Conservation (phyloP, 2,888 invertebrate species). For the Andrena flavipes region DNA sequence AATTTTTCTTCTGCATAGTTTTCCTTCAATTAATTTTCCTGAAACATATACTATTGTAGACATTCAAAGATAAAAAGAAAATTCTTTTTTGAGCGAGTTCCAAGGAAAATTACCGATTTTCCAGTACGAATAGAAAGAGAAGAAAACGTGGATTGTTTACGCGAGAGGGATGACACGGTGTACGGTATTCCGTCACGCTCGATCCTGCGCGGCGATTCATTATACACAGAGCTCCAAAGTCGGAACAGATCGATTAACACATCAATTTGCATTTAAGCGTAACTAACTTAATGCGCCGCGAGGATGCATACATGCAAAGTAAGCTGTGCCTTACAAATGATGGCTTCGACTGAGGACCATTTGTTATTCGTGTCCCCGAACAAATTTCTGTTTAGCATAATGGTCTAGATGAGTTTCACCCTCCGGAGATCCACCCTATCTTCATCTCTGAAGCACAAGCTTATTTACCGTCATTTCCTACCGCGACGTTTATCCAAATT, state of each 20-base stretch:
- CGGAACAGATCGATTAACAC: conserved; percentile 81
- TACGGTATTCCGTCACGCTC: conserved; percentile 28
- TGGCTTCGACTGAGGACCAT: conserved; percentile 73
- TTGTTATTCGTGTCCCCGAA: conserved; percentile 70
- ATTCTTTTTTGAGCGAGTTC: background rate
- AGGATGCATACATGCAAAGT: conserved; percentile 75
- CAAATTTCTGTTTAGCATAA: conserved; percentile 68
- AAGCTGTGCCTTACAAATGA: conserved; percentile 76
- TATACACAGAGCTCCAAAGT: conserved; percentile 73
- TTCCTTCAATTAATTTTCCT: no score
- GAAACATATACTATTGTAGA: no score
- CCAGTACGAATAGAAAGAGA: background rate
- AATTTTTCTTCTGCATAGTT: background rate
- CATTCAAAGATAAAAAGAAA: background rate
- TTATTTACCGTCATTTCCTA: background rate
- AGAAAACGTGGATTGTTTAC: background rate
- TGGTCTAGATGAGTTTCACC: conserved; percentile 24
- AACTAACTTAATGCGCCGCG: conserved; percentile 80
- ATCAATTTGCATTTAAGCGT: conserved; percentile 84
- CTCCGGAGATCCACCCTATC: background rate
- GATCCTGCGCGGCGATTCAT: conserved; percentile 56
- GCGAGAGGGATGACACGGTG: conserved; percentile 7
- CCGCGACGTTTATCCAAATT: background rate
- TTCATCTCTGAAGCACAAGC: background rate
- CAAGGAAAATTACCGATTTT: background rate